These are phyloP conservation scores for Heliconius melpomene DNA, from an alignment of 1,140 invertebrate species.

Conservation along the genomic window DNA sequence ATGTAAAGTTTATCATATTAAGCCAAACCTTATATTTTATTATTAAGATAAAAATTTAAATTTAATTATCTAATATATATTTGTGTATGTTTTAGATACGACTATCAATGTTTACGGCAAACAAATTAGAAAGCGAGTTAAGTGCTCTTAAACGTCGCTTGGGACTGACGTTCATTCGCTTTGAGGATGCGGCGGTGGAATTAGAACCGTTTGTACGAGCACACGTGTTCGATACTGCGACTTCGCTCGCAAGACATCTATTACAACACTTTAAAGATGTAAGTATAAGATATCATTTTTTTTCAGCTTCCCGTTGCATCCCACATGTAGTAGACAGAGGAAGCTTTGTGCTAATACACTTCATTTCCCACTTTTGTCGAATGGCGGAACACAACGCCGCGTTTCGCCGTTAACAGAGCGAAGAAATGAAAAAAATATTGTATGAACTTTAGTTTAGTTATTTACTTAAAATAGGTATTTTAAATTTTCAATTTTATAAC, in stretches of 20 bases:
- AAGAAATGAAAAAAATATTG: too few relatives aligned
- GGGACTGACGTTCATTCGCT: constrained; percentile 94
- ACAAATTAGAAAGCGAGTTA: constrained; percentile 87
- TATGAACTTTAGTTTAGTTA: too few relatives aligned
- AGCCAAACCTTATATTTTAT: too few relatives aligned
- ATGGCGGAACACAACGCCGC: too few relatives aligned
- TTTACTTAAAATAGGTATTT: too few relatives aligned
- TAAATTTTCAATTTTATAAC: too few relatives aligned
- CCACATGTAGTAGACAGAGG: too few relatives aligned
- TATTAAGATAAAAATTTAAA: too few relatives aligned
- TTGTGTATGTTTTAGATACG: constrained; percentile 82
- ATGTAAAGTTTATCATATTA: too few relatives aligned
- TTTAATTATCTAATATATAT: neutral
- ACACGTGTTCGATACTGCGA: constrained; percentile 94
- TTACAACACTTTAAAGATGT: constrained; percentile 91
- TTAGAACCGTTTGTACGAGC: constrained; percentile 91
- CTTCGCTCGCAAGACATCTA: constrained; percentile 89
- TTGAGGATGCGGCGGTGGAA: constrained; percentile 97
- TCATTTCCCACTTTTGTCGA: too few relatives aligned
- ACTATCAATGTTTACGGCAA: constrained; percentile 92
- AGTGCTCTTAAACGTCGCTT: constrained; percentile 91
- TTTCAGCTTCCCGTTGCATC: neutral
- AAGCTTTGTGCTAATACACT: too few relatives aligned
- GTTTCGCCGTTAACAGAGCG: too few relatives aligned
- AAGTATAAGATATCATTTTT: constrained; percentile 45